Base-by-base conservation (phyloP, 2,113 vertebrate species). In the Pongo pygmaeus region DNA sequence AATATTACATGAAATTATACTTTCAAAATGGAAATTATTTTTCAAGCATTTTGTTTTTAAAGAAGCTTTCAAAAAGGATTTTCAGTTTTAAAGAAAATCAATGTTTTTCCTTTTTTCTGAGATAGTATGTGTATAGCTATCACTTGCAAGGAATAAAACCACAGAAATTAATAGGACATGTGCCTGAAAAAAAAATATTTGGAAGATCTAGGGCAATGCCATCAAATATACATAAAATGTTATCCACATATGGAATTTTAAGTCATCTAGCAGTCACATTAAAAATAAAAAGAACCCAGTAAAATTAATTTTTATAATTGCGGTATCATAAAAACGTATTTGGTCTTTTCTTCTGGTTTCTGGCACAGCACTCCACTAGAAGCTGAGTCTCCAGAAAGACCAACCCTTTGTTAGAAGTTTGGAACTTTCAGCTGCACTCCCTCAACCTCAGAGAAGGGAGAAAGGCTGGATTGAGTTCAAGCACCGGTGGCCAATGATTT, bases 71-170 rank as follows among this genome's bases (percentile, higher is more conserved):
- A 67, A 57, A 89, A 89, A 77, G 14, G 0, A 38, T n/a, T 84
- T 97, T 80, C 5, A 43, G 18, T 86, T 87, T 89, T 59, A 94
- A 86, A 22, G 84, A 23, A 92, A 46, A 27, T 88, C 14, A 69
- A 48, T 22, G 13, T 8, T 8, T 70, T 69, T 72, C 38, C 17
- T 89, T 3, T 27, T 52, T 77, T 80, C 30, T 93, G 70, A 85
- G 11, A 38, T 22, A 74, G 6, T 7, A 14, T 20, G 14, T 30
- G 4, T 84, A 52, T 74, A 13, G 0, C 0, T 48, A 20, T 72
- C 23, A 67, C 11, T 90, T 40, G 1, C 2, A 86, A 93, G 14
- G 1, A 80, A 64, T 52, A 10, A 7, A 91, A 67, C 8, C 52
- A 52, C 6, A 38, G 4, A 84, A 27, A n/a, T 69, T 74, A 79